A percentile compares a stretch with the other conserved stretches of the same genome.
phyloP scores from a whole-genome alignment of 2,113 vertebrate genomes.

The Nymphicus hollandicus region DNA sequence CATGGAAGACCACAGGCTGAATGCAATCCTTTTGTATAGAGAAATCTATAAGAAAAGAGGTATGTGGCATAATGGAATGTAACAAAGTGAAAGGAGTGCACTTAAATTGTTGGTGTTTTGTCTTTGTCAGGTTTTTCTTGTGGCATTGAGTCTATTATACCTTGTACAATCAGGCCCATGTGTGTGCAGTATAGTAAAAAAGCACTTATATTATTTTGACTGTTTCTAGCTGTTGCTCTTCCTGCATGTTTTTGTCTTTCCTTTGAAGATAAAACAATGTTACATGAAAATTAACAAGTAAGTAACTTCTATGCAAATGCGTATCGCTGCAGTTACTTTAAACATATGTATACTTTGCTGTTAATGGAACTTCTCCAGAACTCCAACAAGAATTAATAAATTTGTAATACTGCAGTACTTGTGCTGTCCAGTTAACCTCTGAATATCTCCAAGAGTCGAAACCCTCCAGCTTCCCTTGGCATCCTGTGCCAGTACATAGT shows the following conservation, averaged over 20 bases:
- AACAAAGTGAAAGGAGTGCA: neutral
- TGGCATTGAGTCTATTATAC: neutral
- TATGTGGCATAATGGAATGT: neutral
- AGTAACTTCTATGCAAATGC: neutral
- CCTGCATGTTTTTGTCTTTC: neutral
- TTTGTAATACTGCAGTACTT: neutral
- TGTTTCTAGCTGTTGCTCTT: neutral
- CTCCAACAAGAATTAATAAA: neutral
- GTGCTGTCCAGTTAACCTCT: neutral
- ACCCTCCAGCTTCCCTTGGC: neutral
- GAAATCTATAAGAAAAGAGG: neutral
- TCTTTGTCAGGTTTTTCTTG: neutral
- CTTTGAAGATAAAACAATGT: neutral
- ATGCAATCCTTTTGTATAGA: neutral
- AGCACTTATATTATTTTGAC: accelerated
- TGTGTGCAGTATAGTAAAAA: neutral
- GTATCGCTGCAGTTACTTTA: neutral
- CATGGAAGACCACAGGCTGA: neutral
- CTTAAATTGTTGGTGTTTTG: neutral
- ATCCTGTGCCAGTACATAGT: neutral
- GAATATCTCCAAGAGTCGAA: neutral
- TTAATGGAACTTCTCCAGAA: neutral
- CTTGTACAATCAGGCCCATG: neutral
- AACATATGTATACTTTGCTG: neutral
- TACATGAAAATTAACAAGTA: neutral